Evolutionary conservation across 2,888 invertebrate genomes (phyloP), one percentile per base, ranked within the genome.

Genomic region (Cryptocheilus praepositus): DNA sequence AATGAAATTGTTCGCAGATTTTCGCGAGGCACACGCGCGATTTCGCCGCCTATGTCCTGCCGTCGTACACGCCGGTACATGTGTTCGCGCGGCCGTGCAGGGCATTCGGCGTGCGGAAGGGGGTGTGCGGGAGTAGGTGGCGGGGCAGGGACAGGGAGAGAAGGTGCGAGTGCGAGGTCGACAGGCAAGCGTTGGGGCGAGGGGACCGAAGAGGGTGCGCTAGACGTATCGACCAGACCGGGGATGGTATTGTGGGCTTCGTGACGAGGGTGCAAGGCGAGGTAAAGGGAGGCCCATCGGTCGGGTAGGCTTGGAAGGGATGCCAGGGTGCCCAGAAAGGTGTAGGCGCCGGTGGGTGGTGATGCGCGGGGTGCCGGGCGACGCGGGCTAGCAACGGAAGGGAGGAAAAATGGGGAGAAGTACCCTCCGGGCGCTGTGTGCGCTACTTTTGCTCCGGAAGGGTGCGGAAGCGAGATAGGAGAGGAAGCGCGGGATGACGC

Each of bases 191-290:
- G 43, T 36, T 46, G 69, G 52, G 70, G 49, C 18, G 61, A n/a
- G n/a, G 22, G 52, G 49, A 67, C 52, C 28, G 57, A 54, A 36
- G 56, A 67, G 54, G 76, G 81, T 74, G 77, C 71, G 81, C 82
- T 84, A 86, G 86, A 85, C 84, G 77, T 87, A 87, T 87, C 87
- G 87, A 87, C 86, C 86, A 84, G 75, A 67, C 71, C 72, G 70
- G 68, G 65, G 64, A 73, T 73, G 76, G 77, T 80, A 80, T 81
- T 77, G 79, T 72, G 69, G 74, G 72, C 61, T 71, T 75, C 76
- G 60, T 74, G 71, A 54, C 68, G 73, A 52, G 65, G 59, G 72
- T 15, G 49, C 18, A 36, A 44, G 64, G 28, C 62, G 61, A 54
- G 51, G 36, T 11, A 36, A 36, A 36, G 36, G 36, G 36, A 7